Base-by-base conservation (phyloP, 1,140 invertebrate species). In the Cecropterus lyciades region DNA sequence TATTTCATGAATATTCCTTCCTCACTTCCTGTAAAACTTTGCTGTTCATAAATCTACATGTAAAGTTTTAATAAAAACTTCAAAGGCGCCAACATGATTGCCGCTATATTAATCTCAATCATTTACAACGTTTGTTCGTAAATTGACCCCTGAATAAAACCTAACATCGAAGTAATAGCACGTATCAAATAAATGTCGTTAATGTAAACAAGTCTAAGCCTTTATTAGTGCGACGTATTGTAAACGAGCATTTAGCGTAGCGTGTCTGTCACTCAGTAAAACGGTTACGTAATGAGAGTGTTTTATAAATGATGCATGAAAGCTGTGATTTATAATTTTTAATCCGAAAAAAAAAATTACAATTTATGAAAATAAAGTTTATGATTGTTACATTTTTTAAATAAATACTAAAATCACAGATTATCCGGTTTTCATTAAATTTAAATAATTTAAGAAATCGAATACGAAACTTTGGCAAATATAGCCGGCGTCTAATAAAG, bases 111-210 rank as follows among this genome's bases (percentile, higher is more conserved):
- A 17, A 16, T 16, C 15, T 51, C 24, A 13, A 51, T 51, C 13
- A 51, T 51, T 49, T 51, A 27, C 11, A 27, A 11, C n/a, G 20
- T 27, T 51, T n/a, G n/a, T 17, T 16, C 6, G 13, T 14, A 40
- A 24, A 8, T 27, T 7, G 16, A 24, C 6, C 0, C 53, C 51
- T 57, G 45, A 68, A 48, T 49, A 65, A 42, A 43, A 17, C 42
- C 51, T 49, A n/a, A 66, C 16, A 56, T 33, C n/a, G 49, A 55
- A 67, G 15, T 71, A 67, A 64, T 67, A 40, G 27, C 46, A 65
- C 15, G 52, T 65, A 73, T 76, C 69, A 73, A 70, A 73, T 59
- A 79, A 77, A 76, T 75, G 62, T 75, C 68, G 69, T 69, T 80
- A 75, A 72, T 75, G 70, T 60, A 64, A 60, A 62, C 69, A 69